Conservation (phyloP, 2,113 vertebrate species). For the Pelecanoides urinatrix region DNA sequence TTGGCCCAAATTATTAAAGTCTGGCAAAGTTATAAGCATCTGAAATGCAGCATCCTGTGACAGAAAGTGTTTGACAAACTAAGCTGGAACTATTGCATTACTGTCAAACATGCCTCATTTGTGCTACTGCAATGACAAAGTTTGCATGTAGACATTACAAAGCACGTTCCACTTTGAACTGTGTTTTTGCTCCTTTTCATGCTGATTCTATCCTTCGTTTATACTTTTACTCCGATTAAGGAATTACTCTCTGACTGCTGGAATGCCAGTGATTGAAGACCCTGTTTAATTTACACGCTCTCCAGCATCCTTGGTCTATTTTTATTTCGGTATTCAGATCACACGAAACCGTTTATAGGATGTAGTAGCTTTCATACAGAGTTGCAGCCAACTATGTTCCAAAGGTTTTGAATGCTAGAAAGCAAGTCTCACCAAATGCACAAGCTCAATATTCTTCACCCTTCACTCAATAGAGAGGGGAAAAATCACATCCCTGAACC, state of each 20-base stretch:
- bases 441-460: background rate
- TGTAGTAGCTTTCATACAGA: background rate
- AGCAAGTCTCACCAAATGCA: background rate
- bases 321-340: constrained; percentile 7
- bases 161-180: background rate
- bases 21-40: background rate
- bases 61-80: background rate
- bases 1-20: background rate
- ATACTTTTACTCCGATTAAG: background rate
- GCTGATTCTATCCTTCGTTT: background rate
- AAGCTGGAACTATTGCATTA: background rate
- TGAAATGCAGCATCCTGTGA: background rate
- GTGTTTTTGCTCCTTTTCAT: background rate
- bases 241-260: background rate
- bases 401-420: background rate
- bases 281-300: background rate
- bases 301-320: background rate
- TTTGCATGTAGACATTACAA: background rate
- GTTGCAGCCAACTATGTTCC: background rate
- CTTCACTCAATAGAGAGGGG: background rate
- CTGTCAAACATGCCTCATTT: background rate
- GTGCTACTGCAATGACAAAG: background rate
- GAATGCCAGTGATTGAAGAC: background rate
- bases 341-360: background rate
- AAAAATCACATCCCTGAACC: background rate